Conservation (phyloP, 1,140 invertebrate genomes). For the Agraylea sexmaculata region DNA sequence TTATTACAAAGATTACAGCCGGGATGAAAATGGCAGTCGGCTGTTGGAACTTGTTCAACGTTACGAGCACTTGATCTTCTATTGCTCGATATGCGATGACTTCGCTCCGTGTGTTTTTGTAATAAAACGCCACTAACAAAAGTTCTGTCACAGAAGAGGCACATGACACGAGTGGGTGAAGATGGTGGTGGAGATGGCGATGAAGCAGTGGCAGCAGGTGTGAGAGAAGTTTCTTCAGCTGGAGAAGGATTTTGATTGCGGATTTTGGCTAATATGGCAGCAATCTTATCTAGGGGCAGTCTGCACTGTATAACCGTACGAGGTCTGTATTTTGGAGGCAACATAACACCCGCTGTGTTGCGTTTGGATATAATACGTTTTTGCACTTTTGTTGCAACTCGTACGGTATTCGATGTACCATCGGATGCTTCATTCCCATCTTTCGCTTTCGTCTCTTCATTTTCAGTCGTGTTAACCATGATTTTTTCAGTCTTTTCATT, state of each 20-base stretch:
- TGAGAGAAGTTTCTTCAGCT: slow-evolving; percentile 3
- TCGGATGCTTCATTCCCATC: slow-evolving; percentile 9
- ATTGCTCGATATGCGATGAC: slow-evolving; percentile 32
- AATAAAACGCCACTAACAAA: slow-evolving; percentile 44
- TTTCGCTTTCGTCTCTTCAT: slow-evolving; percentile 13
- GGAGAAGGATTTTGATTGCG: slow-evolving; percentile 2
- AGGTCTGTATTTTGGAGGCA: slow-evolving; percentile 3
- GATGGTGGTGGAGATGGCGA: slow-evolving; percentile 1
- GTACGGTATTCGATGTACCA: background rate
- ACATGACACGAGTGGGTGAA: slow-evolving; percentile 26
- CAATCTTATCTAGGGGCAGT: slow-evolving; percentile 16
- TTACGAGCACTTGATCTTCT: slow-evolving; percentile 28
- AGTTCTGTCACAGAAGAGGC: slow-evolving; percentile 49
- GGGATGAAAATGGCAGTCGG: slow-evolving; percentile 19
- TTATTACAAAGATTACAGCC: slow-evolving; percentile 30
- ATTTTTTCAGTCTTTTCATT: slow-evolving; percentile 8
- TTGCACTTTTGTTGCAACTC: slow-evolving; percentile 1
- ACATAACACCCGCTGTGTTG: slow-evolving; percentile 2
- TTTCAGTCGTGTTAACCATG: slow-evolving; percentile 15
- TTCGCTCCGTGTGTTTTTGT: slow-evolving; percentile 45
- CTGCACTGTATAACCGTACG: slow-evolving; percentile 14
- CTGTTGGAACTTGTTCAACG: slow-evolving; percentile 7
- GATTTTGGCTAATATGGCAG: slow-evolving; percentile 15
- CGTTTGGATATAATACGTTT: no score
- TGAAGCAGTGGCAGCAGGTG: background rate